phyloP scores from a whole-genome alignment of 2,797 vertebrate genomes.

The Tenualosa ilisha region DNA sequence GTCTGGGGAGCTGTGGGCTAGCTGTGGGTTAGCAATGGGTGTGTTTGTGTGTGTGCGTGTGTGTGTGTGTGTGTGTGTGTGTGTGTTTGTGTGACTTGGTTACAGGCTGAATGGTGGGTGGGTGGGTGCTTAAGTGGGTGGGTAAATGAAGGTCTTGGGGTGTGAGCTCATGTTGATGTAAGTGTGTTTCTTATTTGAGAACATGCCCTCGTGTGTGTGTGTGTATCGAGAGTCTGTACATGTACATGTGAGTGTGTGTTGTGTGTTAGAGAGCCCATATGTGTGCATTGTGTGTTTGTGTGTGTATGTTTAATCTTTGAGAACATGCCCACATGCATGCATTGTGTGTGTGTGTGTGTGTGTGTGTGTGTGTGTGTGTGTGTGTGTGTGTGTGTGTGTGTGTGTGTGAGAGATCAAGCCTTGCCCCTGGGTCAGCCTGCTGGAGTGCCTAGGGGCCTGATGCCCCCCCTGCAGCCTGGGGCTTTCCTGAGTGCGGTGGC shows the following conservation, averaged over 20 bases:
- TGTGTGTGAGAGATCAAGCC: background rate
- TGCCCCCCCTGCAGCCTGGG: constrained; percentile 56
- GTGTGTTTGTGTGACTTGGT: background rate
- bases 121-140: background rate
- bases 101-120: background rate
- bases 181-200: background rate
- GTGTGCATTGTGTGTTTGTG: background rate
- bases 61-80: background rate
- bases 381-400: background rate
- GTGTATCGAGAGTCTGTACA: background rate
- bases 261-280: background rate
- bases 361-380: too few relatives aligned
- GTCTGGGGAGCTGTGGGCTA: background rate
- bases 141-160: background rate
- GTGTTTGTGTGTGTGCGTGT: too few relatives aligned
- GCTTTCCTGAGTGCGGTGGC: constrained; percentile 68
- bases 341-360: too few relatives aligned
- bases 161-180: background rate
- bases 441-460: constrained; percentile 55
- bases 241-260: background rate
- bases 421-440: constrained; percentile 31
- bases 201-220: background rate
- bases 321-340: too few relatives aligned
- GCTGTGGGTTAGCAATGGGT: background rate
- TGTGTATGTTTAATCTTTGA: background rate